phyloP scores from a whole-genome alignment of 2,113 vertebrate species.

The Zosterops pallidus region DNA sequence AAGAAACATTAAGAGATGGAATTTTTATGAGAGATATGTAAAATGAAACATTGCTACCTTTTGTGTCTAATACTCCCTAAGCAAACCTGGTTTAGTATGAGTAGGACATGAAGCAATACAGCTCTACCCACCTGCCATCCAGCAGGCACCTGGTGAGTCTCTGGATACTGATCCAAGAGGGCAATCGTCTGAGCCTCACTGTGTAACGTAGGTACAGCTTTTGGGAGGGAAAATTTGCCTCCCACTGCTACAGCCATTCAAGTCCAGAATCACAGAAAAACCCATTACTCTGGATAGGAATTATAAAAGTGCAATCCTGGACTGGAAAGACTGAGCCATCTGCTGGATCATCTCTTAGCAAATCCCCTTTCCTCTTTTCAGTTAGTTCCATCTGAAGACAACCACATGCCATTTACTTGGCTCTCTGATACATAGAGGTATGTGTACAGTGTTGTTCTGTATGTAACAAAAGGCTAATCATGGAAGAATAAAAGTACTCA shows the following conservation, averaged over 20 bases:
- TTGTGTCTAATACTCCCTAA: neutral
- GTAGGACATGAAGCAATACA: neutral
- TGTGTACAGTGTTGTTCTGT: neutral
- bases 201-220: neutral
- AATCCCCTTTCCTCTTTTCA: neutral
- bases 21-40: neutral
- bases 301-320: accelerated
- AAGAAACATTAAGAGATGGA: neutral
- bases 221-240: neutral
- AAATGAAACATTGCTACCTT: neutral
- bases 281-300: neutral
- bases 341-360: neutral
- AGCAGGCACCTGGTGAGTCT: neutral
- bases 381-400: neutral
- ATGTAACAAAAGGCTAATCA: neutral
- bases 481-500: neutral
- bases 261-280: neutral
- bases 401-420: neutral
- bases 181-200: neutral
- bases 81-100: neutral
- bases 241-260: neutral
- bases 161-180: neutral
- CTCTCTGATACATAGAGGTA: neutral
- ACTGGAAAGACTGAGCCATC: neutral
- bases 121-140: neutral